A percentile compares a stretch with the other conserved stretches of the same genome.
These are phyloP conservation scores for Myopa testacea DNA, from an alignment of 2,888 invertebrate genomes.

Conservation along the genomic window DNA sequence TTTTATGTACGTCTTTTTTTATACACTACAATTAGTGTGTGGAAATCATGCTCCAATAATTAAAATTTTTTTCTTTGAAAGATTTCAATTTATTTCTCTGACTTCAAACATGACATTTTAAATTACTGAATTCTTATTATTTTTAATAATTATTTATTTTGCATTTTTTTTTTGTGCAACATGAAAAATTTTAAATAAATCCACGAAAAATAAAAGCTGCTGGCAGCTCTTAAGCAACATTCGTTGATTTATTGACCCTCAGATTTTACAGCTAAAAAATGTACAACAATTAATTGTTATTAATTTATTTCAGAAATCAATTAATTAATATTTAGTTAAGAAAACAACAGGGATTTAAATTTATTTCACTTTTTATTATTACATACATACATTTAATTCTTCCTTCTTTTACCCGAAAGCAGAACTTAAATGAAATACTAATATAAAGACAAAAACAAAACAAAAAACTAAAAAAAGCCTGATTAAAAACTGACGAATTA, in stretches of 20 bases:
- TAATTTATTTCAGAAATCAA: not conserved
- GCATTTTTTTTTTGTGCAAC: not conserved
- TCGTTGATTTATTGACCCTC: slow-evolving; percentile 3
- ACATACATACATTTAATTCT: slow-evolving; percentile 11
- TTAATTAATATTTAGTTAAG: not conserved
- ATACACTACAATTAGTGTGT: no score
- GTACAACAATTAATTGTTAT: not conserved
- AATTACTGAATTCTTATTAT: no score
- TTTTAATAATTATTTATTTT: not conserved
- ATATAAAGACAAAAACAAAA: not conserved
- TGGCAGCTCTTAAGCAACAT: slow-evolving; percentile 32
- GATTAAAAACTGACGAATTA: slow-evolving; percentile 49
- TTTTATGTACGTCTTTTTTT: no score
- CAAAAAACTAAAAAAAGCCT: slow-evolving; percentile 1
- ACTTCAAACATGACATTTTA: not conserved
- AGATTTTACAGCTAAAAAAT: no score
- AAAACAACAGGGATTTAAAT: not conserved
- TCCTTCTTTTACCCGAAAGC: not conserved
- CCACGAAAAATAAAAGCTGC: slow-evolving; percentile 29
- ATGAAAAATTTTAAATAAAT: not conserved
- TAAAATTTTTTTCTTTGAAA: no score
- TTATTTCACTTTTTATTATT: not conserved
- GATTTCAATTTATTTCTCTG: not conserved
- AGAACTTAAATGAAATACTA: slow-evolving; percentile 2
- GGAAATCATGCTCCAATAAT: no score